These are phyloP conservation scores for Parambassis ranga DNA, from an alignment of 2,797 vertebrate species.

Conservation along the genomic window DNA sequence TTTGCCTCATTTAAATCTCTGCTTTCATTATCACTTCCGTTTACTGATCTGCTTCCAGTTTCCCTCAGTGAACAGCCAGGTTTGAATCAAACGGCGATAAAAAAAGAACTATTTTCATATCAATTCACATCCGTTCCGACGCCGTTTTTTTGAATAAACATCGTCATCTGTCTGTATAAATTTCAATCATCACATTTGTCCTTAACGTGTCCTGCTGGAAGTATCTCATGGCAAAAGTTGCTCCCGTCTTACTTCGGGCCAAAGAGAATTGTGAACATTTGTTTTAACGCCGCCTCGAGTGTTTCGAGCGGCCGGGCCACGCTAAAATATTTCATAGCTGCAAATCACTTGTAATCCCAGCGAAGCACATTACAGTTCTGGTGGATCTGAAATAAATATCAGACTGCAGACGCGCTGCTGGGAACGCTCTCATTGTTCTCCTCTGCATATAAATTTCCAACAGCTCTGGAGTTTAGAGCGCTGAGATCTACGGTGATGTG, in stretches of 20 bases:
- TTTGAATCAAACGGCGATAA: too few relatives aligned
- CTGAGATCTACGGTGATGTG: constrained; percentile 27
- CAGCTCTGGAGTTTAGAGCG: constrained; percentile 19
- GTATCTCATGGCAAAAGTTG: constrained; percentile 6
- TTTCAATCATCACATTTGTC: background rate
- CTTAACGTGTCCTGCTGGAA: constrained; percentile 10
- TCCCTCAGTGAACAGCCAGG: too few relatives aligned
- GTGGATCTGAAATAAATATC: constrained; percentile 48
- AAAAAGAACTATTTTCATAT: too few relatives aligned
- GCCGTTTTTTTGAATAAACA: too few relatives aligned
- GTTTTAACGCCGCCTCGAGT: constrained; percentile 31
- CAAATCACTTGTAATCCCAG: constrained; percentile 58
- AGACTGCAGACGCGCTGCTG: constrained; percentile 38
- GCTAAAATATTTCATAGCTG: constrained; percentile 44
- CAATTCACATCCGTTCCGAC: too few relatives aligned
- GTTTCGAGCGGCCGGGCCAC: constrained; percentile 23
- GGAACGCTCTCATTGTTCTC: constrained; percentile 36
- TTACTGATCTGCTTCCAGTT: too few relatives aligned
- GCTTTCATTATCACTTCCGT: background rate
- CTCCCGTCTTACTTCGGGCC: constrained; percentile 32
- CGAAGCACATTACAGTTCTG: constrained; percentile 43
- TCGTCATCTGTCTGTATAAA: background rate
- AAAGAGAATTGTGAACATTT: constrained; percentile 41
- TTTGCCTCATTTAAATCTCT: background rate
- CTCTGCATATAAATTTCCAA: constrained; percentile 41